These are phyloP conservation scores for Dione juno DNA, from an alignment of 2,888 invertebrate genomes.

Conservation along the genomic window DNA sequence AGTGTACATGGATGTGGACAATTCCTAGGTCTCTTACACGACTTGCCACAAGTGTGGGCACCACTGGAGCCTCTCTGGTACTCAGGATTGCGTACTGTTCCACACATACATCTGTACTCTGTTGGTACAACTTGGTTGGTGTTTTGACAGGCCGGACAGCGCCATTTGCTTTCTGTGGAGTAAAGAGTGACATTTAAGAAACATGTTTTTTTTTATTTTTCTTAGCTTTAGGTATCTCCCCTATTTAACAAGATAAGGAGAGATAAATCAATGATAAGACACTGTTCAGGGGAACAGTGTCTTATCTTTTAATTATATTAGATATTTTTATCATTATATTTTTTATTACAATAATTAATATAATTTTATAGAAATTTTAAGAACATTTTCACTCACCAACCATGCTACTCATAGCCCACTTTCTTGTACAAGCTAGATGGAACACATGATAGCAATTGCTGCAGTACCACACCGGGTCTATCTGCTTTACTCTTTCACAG, in stretches of 20 bases:
- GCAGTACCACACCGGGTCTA: conserved; percentile 95
- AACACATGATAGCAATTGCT: conserved; percentile 95
- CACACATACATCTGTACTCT: conserved; percentile 96
- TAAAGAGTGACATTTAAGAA: background rate
- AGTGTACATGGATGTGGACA: conserved; percentile 89
- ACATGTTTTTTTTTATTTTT: too few species aligned
- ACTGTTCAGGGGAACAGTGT: too few species aligned
- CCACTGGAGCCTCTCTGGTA: conserved; percentile 86
- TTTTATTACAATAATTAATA: too few species aligned
- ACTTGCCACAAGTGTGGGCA: conserved; percentile 96
- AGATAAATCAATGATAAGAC: too few species aligned
- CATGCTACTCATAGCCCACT: conserved; percentile 95
- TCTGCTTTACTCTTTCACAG: conserved; percentile 92
- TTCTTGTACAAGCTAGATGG: conserved; percentile 94
- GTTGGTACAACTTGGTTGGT: conserved; percentile 88
- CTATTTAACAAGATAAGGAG: too few species aligned
- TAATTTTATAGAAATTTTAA: too few species aligned
- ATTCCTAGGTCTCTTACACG: conserved; percentile 86
- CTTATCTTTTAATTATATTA: too few species aligned
- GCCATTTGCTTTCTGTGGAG: conserved; percentile 90
- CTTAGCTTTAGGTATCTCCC: too few species aligned
- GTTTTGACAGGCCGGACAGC: conserved; percentile 98
- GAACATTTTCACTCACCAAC: conserved; percentile 80
- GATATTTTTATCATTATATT: too few species aligned
- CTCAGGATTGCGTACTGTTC: conserved; percentile 89